These are phyloP conservation scores for Sphenopsis melanotis DNA, from an alignment of 2,797 vertebrate genomes.

Conservation along the genomic window DNA sequence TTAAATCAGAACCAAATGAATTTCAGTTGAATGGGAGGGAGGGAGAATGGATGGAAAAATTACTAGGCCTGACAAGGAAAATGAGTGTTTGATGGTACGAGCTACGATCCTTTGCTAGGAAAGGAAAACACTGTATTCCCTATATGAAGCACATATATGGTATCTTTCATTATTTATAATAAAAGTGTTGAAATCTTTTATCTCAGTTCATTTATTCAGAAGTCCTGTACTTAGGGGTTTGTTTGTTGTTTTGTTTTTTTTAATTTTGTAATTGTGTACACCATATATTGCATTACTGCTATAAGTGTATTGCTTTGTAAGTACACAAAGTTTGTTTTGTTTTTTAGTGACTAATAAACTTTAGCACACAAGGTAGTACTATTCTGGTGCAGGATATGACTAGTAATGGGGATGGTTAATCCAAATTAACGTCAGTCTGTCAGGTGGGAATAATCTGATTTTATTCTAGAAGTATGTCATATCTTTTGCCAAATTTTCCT, in stretches of 20 bases:
- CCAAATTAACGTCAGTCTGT: constrained; percentile 35
- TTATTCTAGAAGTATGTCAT: constrained; percentile 57
- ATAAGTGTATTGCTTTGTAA: constrained; percentile 75
- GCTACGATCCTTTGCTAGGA: constrained; percentile 60
- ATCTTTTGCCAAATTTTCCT: constrained; percentile 72
- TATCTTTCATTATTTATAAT: constrained; percentile 81
- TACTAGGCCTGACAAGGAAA: constrained; percentile 48
- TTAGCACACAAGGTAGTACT: constrained; percentile 55
- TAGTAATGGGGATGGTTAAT: constrained; percentile 45
- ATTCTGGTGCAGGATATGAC: constrained; percentile 59
- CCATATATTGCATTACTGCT: constrained; percentile 72
- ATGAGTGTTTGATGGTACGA: constrained; percentile 73
- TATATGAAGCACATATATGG: constrained; percentile 74
- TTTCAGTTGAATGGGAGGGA: constrained; percentile 7
- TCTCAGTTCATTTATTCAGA: constrained; percentile 77
- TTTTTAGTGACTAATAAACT: constrained; percentile 62
- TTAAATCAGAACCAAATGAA: constrained; percentile 60
- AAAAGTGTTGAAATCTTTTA: constrained; percentile 73
- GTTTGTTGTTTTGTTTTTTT: constrained; percentile 3
- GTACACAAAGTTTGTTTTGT: constrained; percentile 64
- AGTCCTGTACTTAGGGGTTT: constrained; percentile 59
- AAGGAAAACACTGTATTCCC: constrained; percentile 80
- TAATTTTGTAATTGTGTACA: constrained; percentile 73
- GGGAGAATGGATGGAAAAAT: not conserved
- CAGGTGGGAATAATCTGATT: constrained; percentile 44